Base-by-base conservation (phyloP, 2,888 invertebrate genomes). In the Tenthredo notha region DNA sequence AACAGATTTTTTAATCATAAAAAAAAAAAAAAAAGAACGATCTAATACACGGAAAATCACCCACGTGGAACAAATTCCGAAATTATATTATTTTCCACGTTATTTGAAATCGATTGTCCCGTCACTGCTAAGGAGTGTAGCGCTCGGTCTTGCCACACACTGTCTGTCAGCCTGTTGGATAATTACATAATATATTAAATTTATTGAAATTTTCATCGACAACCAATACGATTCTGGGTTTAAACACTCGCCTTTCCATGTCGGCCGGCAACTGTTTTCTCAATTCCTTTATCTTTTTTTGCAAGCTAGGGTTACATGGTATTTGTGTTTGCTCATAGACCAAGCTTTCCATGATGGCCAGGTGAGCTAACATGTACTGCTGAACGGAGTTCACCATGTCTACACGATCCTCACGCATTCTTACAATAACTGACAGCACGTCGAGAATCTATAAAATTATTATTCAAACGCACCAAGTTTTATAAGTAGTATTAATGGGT, bases 371-470 rank as follows among this genome's bases (percentile, higher is more conserved):
- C 86, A 94, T 92, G 88, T 94, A 94, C 88, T 94, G 94, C 82
- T 94, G 94, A 84, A 90, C 86, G 29, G 89, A 91, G 65, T 92
- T 90, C 18, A 92, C 91, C 91, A 92, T 91, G 72, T 92, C 91
- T 2, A 90, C 87, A 70, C 92, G 87, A 43, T 91, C 89, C 21
- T 85, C 88, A 54, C 91, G 86, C 2, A 91, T 88, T 5, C 87
- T 86, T 15, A 86, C 84, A 9, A 88, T 87, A 43, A 89, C 90
- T 0, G 87, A 85, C 21, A 89, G 88, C 2, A 91, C 88, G 43
- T 92, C 90, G 5, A 92, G 94, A 94, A 88, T 95, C 95, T 86
- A 95, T 95, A 86, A 95, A 92, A 95, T 91, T 1, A 47, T 3
- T 2, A 15, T 12, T 47, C 12, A 47, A 47, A 47, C 47, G 15